These are phyloP conservation scores for Drosophila maculinotata DNA, from an alignment of 2,888 invertebrate genomes.

Conservation along the genomic window DNA sequence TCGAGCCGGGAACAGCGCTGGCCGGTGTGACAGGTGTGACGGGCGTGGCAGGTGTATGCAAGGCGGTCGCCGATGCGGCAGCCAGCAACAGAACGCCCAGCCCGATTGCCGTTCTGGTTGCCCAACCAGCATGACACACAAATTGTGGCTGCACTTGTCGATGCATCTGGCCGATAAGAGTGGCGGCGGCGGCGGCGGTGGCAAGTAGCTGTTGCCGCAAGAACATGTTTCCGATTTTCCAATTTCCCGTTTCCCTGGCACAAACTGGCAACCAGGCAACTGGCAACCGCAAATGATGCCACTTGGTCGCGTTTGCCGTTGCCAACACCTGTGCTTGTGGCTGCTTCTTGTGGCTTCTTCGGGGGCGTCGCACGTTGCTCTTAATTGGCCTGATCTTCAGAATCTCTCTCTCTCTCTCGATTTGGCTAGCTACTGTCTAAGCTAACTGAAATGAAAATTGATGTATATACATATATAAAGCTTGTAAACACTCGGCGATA, in stretches of 20 bases:
- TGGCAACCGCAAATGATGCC: slow-evolving; percentile 70
- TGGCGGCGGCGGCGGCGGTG: slow-evolving; percentile 50
- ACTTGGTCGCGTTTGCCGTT: slow-evolving; percentile 59
- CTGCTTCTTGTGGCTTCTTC: slow-evolving; percentile 4
- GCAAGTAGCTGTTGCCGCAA: slow-evolving; percentile 66
- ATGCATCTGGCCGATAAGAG: slow-evolving; percentile 74
- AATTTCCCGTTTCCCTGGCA: slow-evolving; percentile 64
- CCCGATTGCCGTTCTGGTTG: slow-evolving; percentile 73
- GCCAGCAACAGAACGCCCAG: slow-evolving; percentile 28
- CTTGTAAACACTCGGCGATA: no score
- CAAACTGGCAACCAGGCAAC: slow-evolving; percentile 11
- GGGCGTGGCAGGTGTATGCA: slow-evolving; percentile 21
- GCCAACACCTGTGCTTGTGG: slow-evolving; percentile 45
- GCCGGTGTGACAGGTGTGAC: not conserved
- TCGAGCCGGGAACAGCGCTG: slow-evolving; percentile 10
- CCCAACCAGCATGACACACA: slow-evolving; percentile 82
- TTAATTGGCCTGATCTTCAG: slow-evolving; percentile 39
- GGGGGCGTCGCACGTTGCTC: slow-evolving; percentile 15
- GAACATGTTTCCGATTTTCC: slow-evolving; percentile 78
- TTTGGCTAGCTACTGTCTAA: not conserved
- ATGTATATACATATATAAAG: no score
- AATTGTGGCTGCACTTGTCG: slow-evolving; percentile 54
- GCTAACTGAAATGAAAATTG: no score
- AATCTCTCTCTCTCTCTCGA: slow-evolving; percentile 19
- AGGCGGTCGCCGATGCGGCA: slow-evolving; percentile 41